Base-by-base conservation (phyloP, 2,797 vertebrate genomes). In the Phrynocephalus guinanensis region DNA sequence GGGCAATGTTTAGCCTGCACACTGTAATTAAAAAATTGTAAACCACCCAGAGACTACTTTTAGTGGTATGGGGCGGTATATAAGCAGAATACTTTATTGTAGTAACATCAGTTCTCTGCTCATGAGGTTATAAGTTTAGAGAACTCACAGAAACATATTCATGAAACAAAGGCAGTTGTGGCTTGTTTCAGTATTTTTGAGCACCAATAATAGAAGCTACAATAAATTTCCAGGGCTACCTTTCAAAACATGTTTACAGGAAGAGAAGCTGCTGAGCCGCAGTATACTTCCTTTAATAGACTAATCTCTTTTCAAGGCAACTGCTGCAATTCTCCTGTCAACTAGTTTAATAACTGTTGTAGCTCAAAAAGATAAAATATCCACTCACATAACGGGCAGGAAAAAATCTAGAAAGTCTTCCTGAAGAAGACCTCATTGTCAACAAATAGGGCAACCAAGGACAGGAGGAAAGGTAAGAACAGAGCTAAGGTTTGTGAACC, bases 301-400 rank as follows among this genome's bases (percentile, higher is more conserved):
- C 70, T 95, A 91, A 95, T 94, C 78, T 95, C 87, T 93, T 95
- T 93, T 90, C 93, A 95, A 94, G 91, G 91, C 78, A 95, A 93
- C 90, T 73, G n/a, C 86, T 93, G 80, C 84, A 91, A 88, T 82
- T 92, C 20, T 91, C 88, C 90, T 95, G 91, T 94, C 93, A 93
- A 87, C 83, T 73, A 89, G 18, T 93, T 95, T 94, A 95, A 93
- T 93, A 95, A 93, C 88, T 91, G 88, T 86, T 84, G 66, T 94
- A 94, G 95, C 80, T 95, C 83, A 93, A 83, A 91, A 93, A 91
- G 91, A 94, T 87, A 72, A 82, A 91, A 87, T 30, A 76, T 68
- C 56, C 44, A 82, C 63, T 73, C 85, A 92, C 15, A 48, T 79
- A 28, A 70, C 22, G 8, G 20, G 2, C 26, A 70, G 13, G 44